Evolutionary conservation across 2,113 vertebrate genomes (phyloP), one percentile per base, ranked within the genome.

Genomic region (Megaceryle maxima): DNA sequence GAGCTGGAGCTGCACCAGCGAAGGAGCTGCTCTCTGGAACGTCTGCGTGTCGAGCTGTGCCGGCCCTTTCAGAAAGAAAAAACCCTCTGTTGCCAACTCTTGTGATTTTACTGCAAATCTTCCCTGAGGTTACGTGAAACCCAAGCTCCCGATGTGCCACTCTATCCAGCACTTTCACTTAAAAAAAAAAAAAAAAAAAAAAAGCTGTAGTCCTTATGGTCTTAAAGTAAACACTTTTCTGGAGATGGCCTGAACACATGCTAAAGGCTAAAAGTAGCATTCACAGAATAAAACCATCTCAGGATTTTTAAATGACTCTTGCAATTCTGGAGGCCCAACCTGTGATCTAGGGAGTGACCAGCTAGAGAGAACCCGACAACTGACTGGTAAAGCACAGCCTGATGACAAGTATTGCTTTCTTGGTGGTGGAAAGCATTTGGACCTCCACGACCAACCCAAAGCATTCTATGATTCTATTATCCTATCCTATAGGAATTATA

Each of bases 61-160:
- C 0, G 1, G 67, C 51, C 66, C 50, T 66, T 90, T 79, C 81
- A 55, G 75, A 46, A 76, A 64, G 75, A n/a, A 91, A 96, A 28
- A 53, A 53, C 6, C 9, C 16, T 63, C 75, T 43, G 6, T 16
- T 88, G 83, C 64, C 88, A 96, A 0, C 35, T 87, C 41, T 25
- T n/a, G 35, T 16, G 63, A 94, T 86, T 96, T 93, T 83, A 74
- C 81, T 75, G 87, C 81, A 88, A 15, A 75, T 88, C 77, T 78
- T 81, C 57, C 66, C 76, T n/a, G 29, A 78, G 41, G 77, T 64
- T 87, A 75, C 0, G 0, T 7, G 50, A 90, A 92, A 88, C 53
- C 48, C 2, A 7, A 78, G 80, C 64, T 87, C 76, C 87, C 56
- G 56, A 70, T 26, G n/a, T 81, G 76, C 46, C 29, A 24, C 51